Conservation (phyloP, 1,140 invertebrate species). For the Orchestia grillus region DNA sequence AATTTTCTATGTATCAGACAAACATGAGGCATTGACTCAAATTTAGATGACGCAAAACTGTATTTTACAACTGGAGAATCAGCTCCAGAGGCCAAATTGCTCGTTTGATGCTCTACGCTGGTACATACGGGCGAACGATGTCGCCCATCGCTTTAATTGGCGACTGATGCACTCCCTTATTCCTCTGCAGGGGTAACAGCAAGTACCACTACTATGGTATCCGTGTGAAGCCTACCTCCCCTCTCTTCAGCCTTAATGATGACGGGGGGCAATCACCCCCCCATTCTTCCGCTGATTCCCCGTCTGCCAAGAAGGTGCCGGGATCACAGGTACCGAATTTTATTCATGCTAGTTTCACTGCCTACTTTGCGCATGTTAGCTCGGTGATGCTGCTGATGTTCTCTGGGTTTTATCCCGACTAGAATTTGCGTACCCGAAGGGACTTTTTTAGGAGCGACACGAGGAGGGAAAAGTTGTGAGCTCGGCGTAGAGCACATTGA, state of each 20-base stretch:
- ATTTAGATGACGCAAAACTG: background rate
- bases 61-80: background rate
- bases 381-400: background rate
- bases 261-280: conserved; percentile 71
- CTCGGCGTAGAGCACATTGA: background rate
- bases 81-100: background rate
- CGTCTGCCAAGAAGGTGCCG: conserved; percentile 9
- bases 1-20: background rate
- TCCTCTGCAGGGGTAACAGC: conserved; percentile 89
- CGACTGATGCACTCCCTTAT: background rate
- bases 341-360: background rate
- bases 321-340: background rate
- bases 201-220: conserved; percentile 99
- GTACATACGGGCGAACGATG: background rate
- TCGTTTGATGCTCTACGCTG: background rate
- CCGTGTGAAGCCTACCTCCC: conserved; percentile 89
- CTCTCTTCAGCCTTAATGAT: conserved; percentile 78
- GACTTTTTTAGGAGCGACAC: too few relatives aligned
- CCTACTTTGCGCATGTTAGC: background rate
- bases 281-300: conserved; percentile 71
- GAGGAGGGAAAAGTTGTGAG: too few relatives aligned
- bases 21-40: background rate
- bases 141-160: background rate
- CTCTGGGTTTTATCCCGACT: background rate
- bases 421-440: background rate